Percentiles rank a stretch among this genome's conserved stretches.
Conservation (phyloP, 92 coral and sea anemone genomes). For the Heliopora coerulea region DNA sequence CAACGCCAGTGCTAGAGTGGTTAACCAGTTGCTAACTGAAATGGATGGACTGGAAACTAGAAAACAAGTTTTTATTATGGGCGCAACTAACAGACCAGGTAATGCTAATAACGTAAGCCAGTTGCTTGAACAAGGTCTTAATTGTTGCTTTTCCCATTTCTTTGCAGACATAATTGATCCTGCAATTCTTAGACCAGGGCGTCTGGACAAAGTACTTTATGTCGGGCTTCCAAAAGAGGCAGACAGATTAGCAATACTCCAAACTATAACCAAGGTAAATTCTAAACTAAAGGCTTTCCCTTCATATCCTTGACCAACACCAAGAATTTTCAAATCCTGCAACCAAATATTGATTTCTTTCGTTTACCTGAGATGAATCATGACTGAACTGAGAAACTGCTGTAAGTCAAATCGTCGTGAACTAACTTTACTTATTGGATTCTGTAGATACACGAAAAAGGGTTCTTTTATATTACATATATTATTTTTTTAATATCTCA, state of each 20-base stretch:
- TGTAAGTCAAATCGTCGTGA: no score
- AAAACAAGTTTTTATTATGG: slow-evolving; percentile 97
- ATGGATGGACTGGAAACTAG: slow-evolving; percentile 99
- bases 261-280: slow-evolving; percentile 87
- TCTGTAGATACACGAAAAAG: no score
- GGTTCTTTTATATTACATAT: no score
- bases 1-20: slow-evolving; percentile 88
- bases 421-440: no score
- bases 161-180: slow-evolving; percentile 87
- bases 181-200: slow-evolving; percentile 94
- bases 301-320: background rate
- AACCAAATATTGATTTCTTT: no score
- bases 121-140: background rate
- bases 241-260: slow-evolving; percentile 85
- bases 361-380: no score
- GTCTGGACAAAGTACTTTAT: slow-evolving; percentile 89
- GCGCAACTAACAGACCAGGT: slow-evolving; percentile 98
- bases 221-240: slow-evolving; percentile 81
- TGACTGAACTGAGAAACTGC: no score
- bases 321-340: no score
- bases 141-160: background rate
- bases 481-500: no score
- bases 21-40: slow-evolving; percentile 95
- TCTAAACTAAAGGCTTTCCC: no score
- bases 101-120: background rate